phyloP scores from a whole-genome alignment of 2,888 invertebrate genomes.

The Calliphora vomitoria region DNA sequence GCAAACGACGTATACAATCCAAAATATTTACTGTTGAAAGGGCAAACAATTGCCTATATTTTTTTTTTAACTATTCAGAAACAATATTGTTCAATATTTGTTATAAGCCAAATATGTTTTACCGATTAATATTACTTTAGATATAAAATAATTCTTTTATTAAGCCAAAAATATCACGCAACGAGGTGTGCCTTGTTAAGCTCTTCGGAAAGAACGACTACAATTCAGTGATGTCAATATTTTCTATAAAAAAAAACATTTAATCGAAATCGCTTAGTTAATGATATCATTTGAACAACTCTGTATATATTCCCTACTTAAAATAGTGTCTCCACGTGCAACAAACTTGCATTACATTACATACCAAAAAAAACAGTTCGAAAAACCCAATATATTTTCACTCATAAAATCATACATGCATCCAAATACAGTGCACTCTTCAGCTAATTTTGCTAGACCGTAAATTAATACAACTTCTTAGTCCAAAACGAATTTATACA shows the following conservation, averaged over 20 bases:
- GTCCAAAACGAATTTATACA: too few species aligned
- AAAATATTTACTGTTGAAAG: not conserved
- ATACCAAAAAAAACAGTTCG: too few species aligned
- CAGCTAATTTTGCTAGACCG: too few species aligned
- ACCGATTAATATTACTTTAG: not conserved
- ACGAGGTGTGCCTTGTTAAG: conserved; percentile 58
- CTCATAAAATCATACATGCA: too few species aligned
- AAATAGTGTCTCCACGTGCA: too few species aligned
- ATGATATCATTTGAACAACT: not conserved
- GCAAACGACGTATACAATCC: conserved; percentile 50
- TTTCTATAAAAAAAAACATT: not conserved
- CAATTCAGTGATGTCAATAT: conserved; percentile 15
- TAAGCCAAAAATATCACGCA: conserved; percentile 12
- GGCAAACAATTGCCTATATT: not conserved
- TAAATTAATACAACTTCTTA: too few species aligned
- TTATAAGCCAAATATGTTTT: conserved; percentile 16
- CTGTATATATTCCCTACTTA: too few species aligned
- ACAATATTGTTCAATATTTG: not conserved
- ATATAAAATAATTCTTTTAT: conserved; percentile 3
- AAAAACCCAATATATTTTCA: too few species aligned
- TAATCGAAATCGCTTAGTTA: not conserved
- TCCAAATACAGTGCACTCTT: too few species aligned
- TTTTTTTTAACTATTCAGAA: not conserved
- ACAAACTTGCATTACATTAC: too few species aligned
- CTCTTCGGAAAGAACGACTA: conserved; percentile 55